Evolutionary conservation across 1,140 invertebrate species (phyloP).

Genomic region (Ephestia elutella): DNA sequence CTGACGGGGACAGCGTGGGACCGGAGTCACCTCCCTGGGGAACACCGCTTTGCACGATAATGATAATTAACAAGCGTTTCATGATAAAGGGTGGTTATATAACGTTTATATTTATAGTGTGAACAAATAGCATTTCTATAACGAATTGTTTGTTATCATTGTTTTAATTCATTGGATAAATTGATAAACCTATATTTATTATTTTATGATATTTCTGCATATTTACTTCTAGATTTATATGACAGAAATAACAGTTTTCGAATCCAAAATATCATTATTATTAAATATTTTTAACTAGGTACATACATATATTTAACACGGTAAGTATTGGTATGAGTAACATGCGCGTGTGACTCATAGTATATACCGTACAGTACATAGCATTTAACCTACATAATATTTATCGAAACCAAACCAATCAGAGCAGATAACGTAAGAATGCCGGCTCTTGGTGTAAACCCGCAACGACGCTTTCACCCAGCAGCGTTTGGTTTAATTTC

Average conservation of each 20-base stretch:
- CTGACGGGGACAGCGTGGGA: constrained; percentile 20
- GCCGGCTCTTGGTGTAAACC: background rate
- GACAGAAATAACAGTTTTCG: background rate
- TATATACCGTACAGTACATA: background rate
- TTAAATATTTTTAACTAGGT: no score
- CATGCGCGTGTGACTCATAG: background rate
- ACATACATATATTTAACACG: no score
- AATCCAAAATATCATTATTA: no score
- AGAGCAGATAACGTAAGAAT: constrained; percentile 2
- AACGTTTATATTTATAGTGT: no score
- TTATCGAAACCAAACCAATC: background rate
- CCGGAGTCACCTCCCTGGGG: background rate
- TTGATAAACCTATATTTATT: no score
- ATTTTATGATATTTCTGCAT: no score
- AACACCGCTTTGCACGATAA: background rate
- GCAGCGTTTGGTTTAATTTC: constrained; percentile 3
- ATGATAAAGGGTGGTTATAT: no score
- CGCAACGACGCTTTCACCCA: background rate
- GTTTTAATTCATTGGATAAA: no score
- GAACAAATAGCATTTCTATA: no score
- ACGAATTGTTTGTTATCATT: no score
- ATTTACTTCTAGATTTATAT: no score
- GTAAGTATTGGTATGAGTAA: background rate
- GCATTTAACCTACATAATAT: background rate
- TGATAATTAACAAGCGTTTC: background rate